Evolutionary conservation across 2,888 invertebrate species (phyloP), one percentile per base, ranked within the genome.

Genomic region (Pherbina coryleti): DNA sequence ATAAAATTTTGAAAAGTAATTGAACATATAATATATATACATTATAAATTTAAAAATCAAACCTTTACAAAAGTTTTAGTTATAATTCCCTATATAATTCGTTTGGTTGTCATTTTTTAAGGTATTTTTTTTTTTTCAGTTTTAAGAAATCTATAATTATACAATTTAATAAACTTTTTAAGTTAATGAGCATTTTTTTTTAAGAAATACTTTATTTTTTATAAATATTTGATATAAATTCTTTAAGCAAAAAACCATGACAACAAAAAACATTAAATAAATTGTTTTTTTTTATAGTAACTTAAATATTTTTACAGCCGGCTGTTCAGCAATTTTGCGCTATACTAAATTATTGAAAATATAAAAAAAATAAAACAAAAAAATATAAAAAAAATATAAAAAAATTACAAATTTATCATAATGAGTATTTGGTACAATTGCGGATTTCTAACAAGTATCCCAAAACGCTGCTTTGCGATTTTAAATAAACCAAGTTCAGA

Each of bases 181-280:
- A 87, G 88, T 87, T 84, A 83, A 82, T 87, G 88, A 88, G 88
- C 87, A 88, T 86, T 86, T 83, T 81, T 79, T 79, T 80, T 78
- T 67, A 37, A 44, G 9, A 19, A 37, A 67, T 55, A 75, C 78
- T 75, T 79, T 74, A 74, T 66, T 70, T 70, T 74, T 69, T 66
- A 19, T 64, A 5, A 28, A 14, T 34, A 22, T 60, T 60, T 72
- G 62, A 77, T 37, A 22, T 62, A 69, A 72, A 49, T 67, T 28
- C 79, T 77, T 75, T 79, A 76, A 82, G 78, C 82, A 77, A 79
- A 81, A 75, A 75, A 81, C 60, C 19, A 75, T 71, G 81, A 81
- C 75, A 83, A 80, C 80, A 83, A 80, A 82, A 78, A 78, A 55
- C 80, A 83, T 70, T 17, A 55, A 69, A 8, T 22, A 49, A 69